Evolutionary conservation across 30 jellyfish, hydroid and myxozoan species (phyloP).

Genomic region (Hydractinia symbiolongicarpus): DNA sequence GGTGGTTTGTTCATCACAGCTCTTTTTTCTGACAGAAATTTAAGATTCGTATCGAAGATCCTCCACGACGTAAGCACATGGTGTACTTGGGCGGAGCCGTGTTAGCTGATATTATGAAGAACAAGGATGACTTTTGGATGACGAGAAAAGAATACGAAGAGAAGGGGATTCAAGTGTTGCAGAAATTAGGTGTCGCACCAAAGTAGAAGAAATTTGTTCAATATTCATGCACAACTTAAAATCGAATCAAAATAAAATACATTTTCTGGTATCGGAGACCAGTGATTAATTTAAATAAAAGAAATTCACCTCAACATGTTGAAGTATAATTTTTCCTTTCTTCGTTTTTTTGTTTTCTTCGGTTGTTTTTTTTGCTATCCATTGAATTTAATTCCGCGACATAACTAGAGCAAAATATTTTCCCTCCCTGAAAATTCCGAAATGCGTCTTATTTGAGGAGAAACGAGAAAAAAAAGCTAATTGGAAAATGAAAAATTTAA

Average conservation of each 20-base stretch:
- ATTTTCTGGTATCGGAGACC: background rate
- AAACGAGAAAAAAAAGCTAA: no score
- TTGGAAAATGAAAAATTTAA: no score
- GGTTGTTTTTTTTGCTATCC: no score
- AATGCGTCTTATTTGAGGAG: no score
- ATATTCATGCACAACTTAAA: background rate
- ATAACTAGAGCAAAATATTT: no score
- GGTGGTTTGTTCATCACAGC: background rate
- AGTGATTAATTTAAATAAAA: no score
- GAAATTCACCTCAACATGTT: no score
- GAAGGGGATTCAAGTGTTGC: slow-evolving; percentile 76
- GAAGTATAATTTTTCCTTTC: no score
- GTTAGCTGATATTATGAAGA: slow-evolving; percentile 95
- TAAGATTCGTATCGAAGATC: slow-evolving; percentile 97
- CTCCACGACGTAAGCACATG: slow-evolving; percentile 99
- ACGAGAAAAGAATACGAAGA: slow-evolving; percentile 81
- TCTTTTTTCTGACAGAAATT: slow-evolving; percentile 53
- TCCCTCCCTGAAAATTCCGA: no score
- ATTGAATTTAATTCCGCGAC: no score
- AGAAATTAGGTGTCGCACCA: slow-evolving; percentile 97
- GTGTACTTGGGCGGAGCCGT: slow-evolving; percentile 99
- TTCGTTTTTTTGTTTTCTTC: no score
- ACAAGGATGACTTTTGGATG: slow-evolving; percentile 95
- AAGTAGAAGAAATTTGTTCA: slow-evolving; percentile 21
- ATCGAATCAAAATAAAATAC: background rate